Conservation (phyloP, 2,113 vertebrate species). For the Barbus barbus region DNA sequence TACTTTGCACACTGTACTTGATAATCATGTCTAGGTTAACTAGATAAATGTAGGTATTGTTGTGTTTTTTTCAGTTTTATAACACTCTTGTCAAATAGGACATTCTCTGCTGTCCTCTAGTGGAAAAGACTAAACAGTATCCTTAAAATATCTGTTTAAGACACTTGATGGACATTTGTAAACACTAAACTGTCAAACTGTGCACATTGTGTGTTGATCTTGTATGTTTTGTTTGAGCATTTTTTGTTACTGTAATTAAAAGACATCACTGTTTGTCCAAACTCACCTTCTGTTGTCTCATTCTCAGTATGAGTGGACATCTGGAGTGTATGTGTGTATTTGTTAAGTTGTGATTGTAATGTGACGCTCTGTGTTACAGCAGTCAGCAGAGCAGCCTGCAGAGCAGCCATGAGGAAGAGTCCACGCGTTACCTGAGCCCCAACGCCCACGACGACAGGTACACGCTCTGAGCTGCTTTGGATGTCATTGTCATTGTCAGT, state of each 20-base stretch:
- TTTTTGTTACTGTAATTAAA: neutral
- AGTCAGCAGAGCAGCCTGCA: constrained; percentile 83
- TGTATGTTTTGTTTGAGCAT: neutral
- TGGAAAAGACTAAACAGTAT: neutral
- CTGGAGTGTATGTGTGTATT: neutral
- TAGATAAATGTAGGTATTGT: neutral
- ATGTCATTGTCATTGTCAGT: neutral
- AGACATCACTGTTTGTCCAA: neutral
- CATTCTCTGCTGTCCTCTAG: constrained; percentile 16
- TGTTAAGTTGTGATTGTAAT: constrained; percentile 4
- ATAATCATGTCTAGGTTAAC: neutral
- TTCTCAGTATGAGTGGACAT: neutral
- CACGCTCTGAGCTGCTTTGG: neutral
- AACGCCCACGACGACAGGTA: constrained; percentile 73
- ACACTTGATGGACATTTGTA: neutral
- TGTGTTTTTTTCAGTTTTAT: neutral
- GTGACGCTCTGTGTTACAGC: constrained; percentile 63
- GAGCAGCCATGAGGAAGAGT: constrained; percentile 83
- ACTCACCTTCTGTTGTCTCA: neutral
- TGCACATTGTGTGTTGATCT: neutral
- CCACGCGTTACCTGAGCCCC: constrained; percentile 78
- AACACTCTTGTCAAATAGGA: neutral
- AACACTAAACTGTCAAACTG: neutral
- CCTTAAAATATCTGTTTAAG: neutral
- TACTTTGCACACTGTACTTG: neutral